Conservation (phyloP, 2,113 vertebrate genomes). For the Pogonocichla stellata region DNA sequence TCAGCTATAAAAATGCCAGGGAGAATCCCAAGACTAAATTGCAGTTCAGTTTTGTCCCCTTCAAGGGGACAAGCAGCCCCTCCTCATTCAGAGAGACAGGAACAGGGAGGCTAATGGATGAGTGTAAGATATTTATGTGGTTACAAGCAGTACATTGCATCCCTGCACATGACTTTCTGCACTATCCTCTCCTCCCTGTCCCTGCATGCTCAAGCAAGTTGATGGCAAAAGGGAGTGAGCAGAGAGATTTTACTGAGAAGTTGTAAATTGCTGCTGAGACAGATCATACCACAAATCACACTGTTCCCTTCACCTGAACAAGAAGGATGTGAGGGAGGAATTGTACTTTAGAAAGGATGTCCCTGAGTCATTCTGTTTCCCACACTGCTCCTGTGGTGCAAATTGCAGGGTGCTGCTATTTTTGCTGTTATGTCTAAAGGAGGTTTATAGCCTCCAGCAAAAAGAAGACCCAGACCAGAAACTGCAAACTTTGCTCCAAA, state of each 20-base stretch:
- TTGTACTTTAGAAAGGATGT: background rate
- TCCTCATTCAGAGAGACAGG: background rate
- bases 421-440: background rate
- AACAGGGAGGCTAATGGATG: conserved; percentile 20
- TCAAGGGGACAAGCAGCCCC: background rate
- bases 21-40: conserved; percentile 30
- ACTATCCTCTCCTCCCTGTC: background rate
- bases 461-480: background rate
- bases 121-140: conserved; percentile 37
- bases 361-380: background rate
- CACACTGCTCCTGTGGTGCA: background rate
- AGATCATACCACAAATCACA: conserved; percentile 38
- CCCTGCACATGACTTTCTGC: background rate
- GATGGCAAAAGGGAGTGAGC: background rate
- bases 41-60: conserved; percentile 6
- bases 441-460: background rate
- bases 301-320: conserved; percentile 35
- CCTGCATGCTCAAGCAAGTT: background rate
- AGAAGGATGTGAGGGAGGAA: conserved; percentile 25
- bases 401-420: background rate
- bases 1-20: conserved; percentile 42
- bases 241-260: background rate
- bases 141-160: conserved; percentile 15
- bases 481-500: background rate
- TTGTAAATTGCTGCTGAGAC: conserved; percentile 28